Percentiles rank a stretch among this genome's conserved stretches.
These are phyloP conservation scores for Diarsia brunnea DNA, from an alignment of 2,888 invertebrate species.

Conservation along the genomic window DNA sequence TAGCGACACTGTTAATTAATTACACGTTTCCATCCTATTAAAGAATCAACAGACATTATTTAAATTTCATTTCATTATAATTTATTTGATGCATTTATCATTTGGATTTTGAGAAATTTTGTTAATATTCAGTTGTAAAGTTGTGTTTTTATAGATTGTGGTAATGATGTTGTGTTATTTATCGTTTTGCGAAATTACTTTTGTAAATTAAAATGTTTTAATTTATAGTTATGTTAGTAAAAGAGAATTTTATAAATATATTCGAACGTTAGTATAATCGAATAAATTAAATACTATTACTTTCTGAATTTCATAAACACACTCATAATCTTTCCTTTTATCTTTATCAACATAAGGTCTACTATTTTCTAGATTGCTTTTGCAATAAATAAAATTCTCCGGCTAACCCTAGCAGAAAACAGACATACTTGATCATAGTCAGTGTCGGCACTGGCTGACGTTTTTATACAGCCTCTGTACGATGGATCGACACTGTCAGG, in stretches of 20 bases:
- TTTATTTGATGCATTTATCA: conserved; percentile 67
- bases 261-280: background rate
- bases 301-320: background rate
- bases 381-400: conserved; percentile 1
- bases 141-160: conserved; percentile 46
- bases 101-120: conserved; percentile 53
- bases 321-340: background rate
- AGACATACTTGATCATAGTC: conserved; percentile 84
- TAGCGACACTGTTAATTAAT: conserved; percentile 87
- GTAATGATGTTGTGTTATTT: conserved; percentile 61
- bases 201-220: conserved; percentile 42
- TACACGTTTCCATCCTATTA: conserved; percentile 75
- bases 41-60: conserved; percentile 68
- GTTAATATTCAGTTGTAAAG: conserved; percentile 55
- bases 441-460: conserved; percentile 79
- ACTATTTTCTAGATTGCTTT: background rate
- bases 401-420: conserved; percentile 74
- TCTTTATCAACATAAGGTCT: background rate
- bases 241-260: background rate
- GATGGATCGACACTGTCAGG: conserved; percentile 83
- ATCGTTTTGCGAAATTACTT: conserved; percentile 47
- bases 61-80: conserved; percentile 66
- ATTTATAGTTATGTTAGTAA: conserved; percentile 23
- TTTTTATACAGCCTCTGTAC: conserved; percentile 80
- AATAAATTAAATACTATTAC: background rate